A percentile compares a stretch with the other conserved stretches of the same genome.
Evolutionary conservation across 2,888 invertebrate species (phyloP).

Genomic region (Ochropacha duplaris): DNA sequence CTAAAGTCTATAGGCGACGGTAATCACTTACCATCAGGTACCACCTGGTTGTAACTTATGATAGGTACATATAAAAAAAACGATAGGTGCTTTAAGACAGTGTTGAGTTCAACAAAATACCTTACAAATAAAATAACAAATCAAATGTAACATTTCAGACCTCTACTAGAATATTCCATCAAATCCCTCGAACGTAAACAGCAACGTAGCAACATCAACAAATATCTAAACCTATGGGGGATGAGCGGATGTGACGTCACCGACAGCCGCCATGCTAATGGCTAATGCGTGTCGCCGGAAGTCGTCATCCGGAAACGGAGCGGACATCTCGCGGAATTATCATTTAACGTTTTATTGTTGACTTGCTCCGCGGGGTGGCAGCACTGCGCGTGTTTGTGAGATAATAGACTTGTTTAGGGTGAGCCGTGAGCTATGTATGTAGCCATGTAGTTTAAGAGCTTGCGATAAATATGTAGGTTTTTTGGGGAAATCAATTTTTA

Average conservation of each 20-base stretch:
- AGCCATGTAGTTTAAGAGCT: too few relatives aligned
- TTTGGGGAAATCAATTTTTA: too few relatives aligned
- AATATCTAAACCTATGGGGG: slow-evolving; percentile 9
- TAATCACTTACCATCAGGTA: too few relatives aligned
- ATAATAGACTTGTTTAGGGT: slow-evolving; percentile 23
- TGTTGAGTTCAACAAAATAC: too few relatives aligned
- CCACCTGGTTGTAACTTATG: too few relatives aligned
- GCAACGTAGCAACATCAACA: background rate
- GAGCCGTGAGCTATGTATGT: background rate
- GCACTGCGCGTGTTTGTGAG: slow-evolving; percentile 14
- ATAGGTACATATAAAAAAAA: too few relatives aligned
- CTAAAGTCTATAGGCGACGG: too few relatives aligned
- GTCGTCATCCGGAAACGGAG: slow-evolving; percentile 64
- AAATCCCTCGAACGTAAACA: background rate
- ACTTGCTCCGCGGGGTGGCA: slow-evolving; percentile 20
- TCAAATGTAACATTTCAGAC: background rate
- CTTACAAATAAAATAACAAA: background rate
- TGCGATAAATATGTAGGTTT: background rate
- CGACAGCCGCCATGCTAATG: slow-evolving; percentile 73
- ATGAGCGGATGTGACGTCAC: slow-evolving; percentile 68
- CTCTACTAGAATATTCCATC: background rate
- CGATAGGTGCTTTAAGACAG: too few relatives aligned
- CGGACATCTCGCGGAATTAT: slow-evolving; percentile 74
- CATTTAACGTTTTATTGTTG: slow-evolving; percentile 76
- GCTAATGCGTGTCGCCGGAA: slow-evolving; percentile 80